Base-by-base conservation (phyloP, 1,140 invertebrate species). In the Gonioctena quinquepunctata region DNA sequence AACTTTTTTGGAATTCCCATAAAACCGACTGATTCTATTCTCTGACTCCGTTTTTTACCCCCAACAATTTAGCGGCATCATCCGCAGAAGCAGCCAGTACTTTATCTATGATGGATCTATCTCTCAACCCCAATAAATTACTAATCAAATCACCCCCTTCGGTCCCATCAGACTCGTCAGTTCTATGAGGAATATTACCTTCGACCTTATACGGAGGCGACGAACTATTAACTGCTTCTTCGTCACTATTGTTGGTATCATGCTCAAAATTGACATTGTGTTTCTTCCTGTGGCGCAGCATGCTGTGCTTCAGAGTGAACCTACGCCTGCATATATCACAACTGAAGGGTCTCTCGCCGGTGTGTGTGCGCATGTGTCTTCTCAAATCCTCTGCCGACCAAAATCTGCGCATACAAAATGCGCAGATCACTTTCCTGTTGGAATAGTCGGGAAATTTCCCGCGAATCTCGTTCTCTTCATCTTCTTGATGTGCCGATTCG, bases 361-460 rank as follows among this genome's bases (percentile, higher is more conserved):
- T 94, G 78, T 96, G 93, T 0, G 93, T 94, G 42, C 94, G 85
- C 93, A 97, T 96, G 83, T 98, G 96, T 6, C 95, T 89, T 0
- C 95, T 87, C 0, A 98, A 85, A 83, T 98, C 96, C 80, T 97
- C 95, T 0, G 95, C 92, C 0, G 95, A 97, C 94, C 94, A 96
- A 82, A 96, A 96, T 48, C 94, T 90, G 69, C 95, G 91, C 77
- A 96, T 88, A 81, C 96, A 98, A 77, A 97, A 95, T 1, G 94
- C 93, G 80, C 95, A 96, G 25, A 94, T 92, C 1, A 97, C 93
- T 87, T 94, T 96, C 79, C 94, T 87, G 80, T 95, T 94, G 65
- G 92, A 91, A 78, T 96, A 95, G 80, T 96, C 95, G 0, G 93
- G 92, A 80, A 92, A 92, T 73, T 91, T 91, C 21, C 91, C 91